phyloP scores from a whole-genome alignment of 2,113 vertebrate genomes.

The Cyprinodon variegatus region DNA sequence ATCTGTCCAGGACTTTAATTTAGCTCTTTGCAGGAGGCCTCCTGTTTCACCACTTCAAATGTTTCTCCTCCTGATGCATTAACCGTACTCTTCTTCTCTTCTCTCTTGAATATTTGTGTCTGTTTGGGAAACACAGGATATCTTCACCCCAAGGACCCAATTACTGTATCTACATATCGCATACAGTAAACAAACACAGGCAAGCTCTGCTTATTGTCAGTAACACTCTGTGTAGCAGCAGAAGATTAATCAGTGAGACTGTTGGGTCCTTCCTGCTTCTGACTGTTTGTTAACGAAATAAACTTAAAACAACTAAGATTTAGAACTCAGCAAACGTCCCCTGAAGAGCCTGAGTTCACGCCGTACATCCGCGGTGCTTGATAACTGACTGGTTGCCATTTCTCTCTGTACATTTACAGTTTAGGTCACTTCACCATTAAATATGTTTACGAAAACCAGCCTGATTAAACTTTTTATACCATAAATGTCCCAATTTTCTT shows the following conservation, averaged over 20 bases:
- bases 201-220: slow-evolving; percentile 41
- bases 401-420: not conserved
- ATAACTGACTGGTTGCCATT: not conserved
- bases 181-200: slow-evolving; percentile 27
- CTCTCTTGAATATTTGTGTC: slow-evolving; percentile 17
- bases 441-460: not conserved
- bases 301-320: not conserved
- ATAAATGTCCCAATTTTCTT: not conserved
- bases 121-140: slow-evolving; percentile 19
- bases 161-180: slow-evolving; percentile 55
- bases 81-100: slow-evolving; percentile 2
- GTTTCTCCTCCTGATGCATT: slow-evolving; percentile 17
- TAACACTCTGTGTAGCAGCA: slow-evolving; percentile 31
- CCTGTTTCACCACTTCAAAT: slow-evolving; percentile 3
- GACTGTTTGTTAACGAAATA: not conserved
- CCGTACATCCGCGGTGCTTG: not conserved
- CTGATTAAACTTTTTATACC: not conserved
- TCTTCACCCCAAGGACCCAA: slow-evolving; percentile 52
- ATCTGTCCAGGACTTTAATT: slow-evolving; percentile 20
- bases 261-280: slow-evolving; percentile 1
- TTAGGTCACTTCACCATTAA: not conserved
- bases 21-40: slow-evolving; percentile 10
- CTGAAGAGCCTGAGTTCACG: not conserved
- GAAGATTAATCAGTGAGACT: slow-evolving; percentile 57
- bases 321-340: not conserved